Evolutionary conservation across 2,888 invertebrate genomes (phyloP).

Genomic region (Brachycybe producta): DNA sequence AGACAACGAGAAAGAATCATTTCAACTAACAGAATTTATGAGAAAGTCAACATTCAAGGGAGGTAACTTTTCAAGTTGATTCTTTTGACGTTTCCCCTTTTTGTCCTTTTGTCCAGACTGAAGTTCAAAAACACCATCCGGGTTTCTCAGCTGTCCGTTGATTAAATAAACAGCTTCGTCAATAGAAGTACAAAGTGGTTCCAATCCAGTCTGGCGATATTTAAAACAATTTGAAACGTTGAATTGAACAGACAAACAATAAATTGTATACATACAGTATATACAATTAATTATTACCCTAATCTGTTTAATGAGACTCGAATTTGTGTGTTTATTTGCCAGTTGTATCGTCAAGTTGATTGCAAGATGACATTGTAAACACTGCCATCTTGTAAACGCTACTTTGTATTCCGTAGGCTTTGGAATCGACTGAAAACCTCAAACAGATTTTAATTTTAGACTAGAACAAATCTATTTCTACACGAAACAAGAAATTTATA

Average conservation of each 20-base stretch:
- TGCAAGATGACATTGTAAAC: conserved; percentile 59
- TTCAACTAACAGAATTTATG: conserved; percentile 12
- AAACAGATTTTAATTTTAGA: neutral
- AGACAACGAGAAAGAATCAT: neutral
- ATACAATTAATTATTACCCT: conserved; percentile 46
- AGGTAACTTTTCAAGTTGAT: conserved; percentile 17
- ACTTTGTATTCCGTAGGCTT: conserved; percentile 67
- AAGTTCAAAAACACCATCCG: conserved; percentile 20
- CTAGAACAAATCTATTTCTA: neutral
- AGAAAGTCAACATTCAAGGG: conserved; percentile 27
- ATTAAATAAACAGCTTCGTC: conserved; percentile 50
- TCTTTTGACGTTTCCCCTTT: conserved; percentile 24
- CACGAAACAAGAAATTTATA: conserved; percentile 20
- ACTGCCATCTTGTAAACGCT: conserved; percentile 58
- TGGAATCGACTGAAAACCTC: conserved; percentile 34
- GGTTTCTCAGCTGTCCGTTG: conserved; percentile 55
- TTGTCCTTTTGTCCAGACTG: conserved; percentile 24
- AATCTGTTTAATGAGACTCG: conserved; percentile 51
- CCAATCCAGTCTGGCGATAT: conserved; percentile 25
- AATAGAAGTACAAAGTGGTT: conserved; percentile 27
- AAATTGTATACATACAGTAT: too few relatives aligned
- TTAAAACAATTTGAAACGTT: conserved; percentile 3
- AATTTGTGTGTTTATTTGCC: conserved; percentile 44
- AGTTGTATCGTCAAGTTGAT: conserved; percentile 63
- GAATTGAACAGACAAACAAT: too few relatives aligned